A percentile compares a stretch with the other conserved stretches of the same genome.
These are phyloP conservation scores for Castor canadensis DNA, from an alignment of 2,113 vertebrate genomes.

Conservation along the genomic window DNA sequence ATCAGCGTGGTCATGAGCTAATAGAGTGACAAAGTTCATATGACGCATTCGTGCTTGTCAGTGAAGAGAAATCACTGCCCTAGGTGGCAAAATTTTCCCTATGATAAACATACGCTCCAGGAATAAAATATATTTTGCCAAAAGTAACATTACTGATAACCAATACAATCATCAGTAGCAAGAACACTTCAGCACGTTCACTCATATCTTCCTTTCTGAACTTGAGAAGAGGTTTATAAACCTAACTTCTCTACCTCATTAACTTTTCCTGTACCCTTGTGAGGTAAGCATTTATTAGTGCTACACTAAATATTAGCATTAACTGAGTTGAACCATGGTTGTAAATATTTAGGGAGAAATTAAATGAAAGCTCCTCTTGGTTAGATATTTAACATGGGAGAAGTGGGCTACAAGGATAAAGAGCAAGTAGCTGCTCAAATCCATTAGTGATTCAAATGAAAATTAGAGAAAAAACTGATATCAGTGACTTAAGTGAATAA, in stretches of 20 bases:
- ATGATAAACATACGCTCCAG: slow-evolving; percentile 6
- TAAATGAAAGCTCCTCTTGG: background rate
- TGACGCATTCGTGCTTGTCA: slow-evolving; percentile 34
- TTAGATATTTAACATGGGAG: background rate
- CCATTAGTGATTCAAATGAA: background rate
- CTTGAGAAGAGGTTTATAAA: slow-evolving; percentile 10
- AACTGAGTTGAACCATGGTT: slow-evolving; percentile 6
- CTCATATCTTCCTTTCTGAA: background rate
- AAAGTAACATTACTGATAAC: slow-evolving; percentile 42
- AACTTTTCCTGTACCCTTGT: slow-evolving; percentile 51
- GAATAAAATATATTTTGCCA: slow-evolving; percentile 31
- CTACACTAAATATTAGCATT: slow-evolving; percentile 31
- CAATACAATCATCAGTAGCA: background rate
- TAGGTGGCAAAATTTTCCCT: slow-evolving; percentile 32
- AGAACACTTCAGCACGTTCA: background rate
- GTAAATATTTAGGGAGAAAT: slow-evolving; percentile 11
- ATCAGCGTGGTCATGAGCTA: slow-evolving; percentile 65
- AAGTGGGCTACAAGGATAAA: background rate
- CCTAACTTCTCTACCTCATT: background rate
- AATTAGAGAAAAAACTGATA: background rate
- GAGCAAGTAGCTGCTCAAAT: background rate
- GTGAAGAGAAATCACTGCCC: slow-evolving; percentile 51
- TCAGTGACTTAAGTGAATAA: background rate
- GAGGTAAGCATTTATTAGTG: slow-evolving; percentile 46
- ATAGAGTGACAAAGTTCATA: slow-evolving; percentile 40